These are phyloP conservation scores for Coboldia fuscipes DNA, from an alignment of 1,140 invertebrate species.

Conservation along the genomic window DNA sequence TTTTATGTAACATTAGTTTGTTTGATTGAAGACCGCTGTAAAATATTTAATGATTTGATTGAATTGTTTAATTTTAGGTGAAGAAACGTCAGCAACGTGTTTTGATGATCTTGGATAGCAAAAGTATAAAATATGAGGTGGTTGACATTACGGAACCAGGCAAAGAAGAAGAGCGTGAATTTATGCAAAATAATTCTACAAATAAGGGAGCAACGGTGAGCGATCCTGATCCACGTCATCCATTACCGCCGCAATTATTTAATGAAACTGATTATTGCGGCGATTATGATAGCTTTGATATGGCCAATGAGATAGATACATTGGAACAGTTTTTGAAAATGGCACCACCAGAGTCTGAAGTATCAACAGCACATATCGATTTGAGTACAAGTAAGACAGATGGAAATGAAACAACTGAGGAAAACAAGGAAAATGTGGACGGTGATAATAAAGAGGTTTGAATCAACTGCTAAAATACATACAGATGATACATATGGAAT, in stretches of 20 bases:
- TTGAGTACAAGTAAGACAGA: constrained; percentile 20
- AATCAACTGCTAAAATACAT: too few species aligned
- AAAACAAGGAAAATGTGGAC: constrained; percentile 20
- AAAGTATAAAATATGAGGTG: constrained; percentile 65
- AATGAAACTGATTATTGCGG: constrained; percentile 84
- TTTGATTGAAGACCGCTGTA: too few species aligned
- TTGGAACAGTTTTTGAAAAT: constrained; percentile 67
- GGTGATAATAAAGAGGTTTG: constrained; percentile 3
- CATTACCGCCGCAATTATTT: constrained; percentile 84
- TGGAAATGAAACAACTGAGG: constrained; percentile 14
- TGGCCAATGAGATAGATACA: constrained; percentile 77
- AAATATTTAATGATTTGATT: too few species aligned
- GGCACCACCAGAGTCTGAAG: constrained; percentile 24
- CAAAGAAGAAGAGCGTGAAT: constrained; percentile 69
- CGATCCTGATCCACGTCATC: constrained; percentile 29
- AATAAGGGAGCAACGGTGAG: constrained; percentile 45
- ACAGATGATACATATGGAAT: too few species aligned
- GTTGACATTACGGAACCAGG: constrained; percentile 87
- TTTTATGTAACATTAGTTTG: too few species aligned
- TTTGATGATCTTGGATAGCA: constrained; percentile 75
- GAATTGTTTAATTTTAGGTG: constrained; percentile 38
- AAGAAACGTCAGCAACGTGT: constrained; percentile 86
- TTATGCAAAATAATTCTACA: constrained; percentile 77
- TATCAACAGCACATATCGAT: constrained; percentile 23
- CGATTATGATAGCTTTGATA: constrained; percentile 81